phyloP scores from a whole-genome alignment of 2,888 invertebrate species.

The Epinotia demarniana region DNA sequence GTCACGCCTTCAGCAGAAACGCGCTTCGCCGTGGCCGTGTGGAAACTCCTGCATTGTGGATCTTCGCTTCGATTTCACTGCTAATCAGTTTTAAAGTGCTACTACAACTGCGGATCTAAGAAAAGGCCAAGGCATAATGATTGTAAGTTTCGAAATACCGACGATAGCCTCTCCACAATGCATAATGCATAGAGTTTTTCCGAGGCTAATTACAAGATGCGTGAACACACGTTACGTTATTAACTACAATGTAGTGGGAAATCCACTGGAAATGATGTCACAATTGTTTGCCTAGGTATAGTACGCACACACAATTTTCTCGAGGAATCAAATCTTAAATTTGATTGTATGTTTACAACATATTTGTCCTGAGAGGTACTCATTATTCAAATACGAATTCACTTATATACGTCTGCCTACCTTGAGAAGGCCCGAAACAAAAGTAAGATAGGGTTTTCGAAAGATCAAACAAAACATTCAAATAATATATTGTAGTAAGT shows the following conservation, averaged over 20 bases:
- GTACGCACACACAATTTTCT: constrained; percentile 6
- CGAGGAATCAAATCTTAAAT: background rate
- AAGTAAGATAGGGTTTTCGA: too few relatives aligned
- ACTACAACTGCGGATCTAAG: constrained; percentile 7
- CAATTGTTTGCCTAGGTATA: background rate
- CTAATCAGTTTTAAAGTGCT: background rate
- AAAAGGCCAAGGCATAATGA: constrained; percentile 16
- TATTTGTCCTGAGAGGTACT: background rate
- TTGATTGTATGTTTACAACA: background rate
- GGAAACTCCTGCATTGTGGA: background rate
- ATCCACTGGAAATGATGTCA: constrained; percentile 42
- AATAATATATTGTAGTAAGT: too few relatives aligned
- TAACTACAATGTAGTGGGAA: constrained; percentile 34
- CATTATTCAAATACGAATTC: background rate
- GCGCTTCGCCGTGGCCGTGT: background rate
- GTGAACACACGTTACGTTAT: constrained; percentile 31
- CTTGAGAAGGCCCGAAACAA: too few relatives aligned
- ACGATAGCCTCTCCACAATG: constrained; percentile 26
- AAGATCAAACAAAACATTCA: too few relatives aligned
- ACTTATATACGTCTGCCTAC: too few relatives aligned
- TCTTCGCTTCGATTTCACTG: background rate
- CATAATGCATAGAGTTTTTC: constrained; percentile 41
- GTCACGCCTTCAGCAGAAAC: too few relatives aligned
- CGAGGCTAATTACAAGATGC: constrained; percentile 30
- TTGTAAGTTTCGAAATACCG: constrained; percentile 21